Conservation (phyloP, 2,113 vertebrate genomes). For the Myocastor coypus region DNA sequence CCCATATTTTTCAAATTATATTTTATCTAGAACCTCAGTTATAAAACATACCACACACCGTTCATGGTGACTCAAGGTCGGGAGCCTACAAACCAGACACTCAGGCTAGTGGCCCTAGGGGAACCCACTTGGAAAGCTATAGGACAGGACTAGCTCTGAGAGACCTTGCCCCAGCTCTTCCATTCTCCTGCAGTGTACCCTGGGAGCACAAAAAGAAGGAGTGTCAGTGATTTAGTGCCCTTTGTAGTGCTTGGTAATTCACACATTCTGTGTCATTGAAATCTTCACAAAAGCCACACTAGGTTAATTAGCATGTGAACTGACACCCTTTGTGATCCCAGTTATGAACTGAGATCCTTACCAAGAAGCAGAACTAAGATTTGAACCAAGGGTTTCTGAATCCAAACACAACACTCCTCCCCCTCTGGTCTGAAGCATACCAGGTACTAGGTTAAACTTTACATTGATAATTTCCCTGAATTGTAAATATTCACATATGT, state of each 20-base stretch:
- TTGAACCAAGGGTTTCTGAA: not conserved
- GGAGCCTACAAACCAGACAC: not conserved
- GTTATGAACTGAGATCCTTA: not conserved
- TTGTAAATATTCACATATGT: not conserved
- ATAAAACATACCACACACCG: constrained; percentile 6
- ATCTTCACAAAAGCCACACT: not conserved
- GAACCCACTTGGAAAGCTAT: constrained; percentile 15
- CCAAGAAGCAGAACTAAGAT: constrained; percentile 4
- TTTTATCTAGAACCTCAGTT: constrained; percentile 25
- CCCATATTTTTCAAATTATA: not conserved
- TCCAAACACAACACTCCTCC: not conserved
- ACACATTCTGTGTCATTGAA: not conserved
- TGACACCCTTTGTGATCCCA: not conserved
- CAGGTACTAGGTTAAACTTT: not conserved
- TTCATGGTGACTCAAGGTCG: not conserved
- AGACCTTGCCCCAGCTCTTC: not conserved
- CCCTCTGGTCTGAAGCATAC: not conserved
- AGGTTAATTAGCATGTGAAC: not conserved
- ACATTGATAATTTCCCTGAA: not conserved
- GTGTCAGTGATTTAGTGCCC: not conserved
- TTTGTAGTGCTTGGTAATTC: not conserved
- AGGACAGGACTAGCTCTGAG: constrained; percentile 8
- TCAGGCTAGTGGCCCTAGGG: not conserved
- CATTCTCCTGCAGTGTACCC: not conserved
- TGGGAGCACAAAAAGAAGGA: not conserved